phyloP scores from a whole-genome alignment of 2,888 invertebrate genomes.

The Trisateles emortualis region DNA sequence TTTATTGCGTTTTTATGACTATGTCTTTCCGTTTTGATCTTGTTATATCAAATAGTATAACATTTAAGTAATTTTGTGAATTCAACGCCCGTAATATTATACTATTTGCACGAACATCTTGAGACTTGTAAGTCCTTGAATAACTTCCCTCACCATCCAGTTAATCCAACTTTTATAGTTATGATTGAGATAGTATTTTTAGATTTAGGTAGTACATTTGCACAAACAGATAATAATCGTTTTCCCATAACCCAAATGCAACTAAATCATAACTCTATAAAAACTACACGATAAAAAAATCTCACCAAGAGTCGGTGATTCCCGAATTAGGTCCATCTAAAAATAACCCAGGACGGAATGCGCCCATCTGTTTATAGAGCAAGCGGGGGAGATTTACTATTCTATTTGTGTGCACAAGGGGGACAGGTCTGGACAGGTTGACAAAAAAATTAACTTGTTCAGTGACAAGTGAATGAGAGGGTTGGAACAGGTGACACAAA shows the following conservation, averaged over 20 bases:
- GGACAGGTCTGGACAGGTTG: conserved; percentile 71
- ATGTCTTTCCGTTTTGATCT: too few species aligned
- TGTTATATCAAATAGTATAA: neutral
- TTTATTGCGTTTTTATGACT: too few species aligned
- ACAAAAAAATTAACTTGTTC: conserved; percentile 54
- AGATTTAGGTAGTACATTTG: too few species aligned
- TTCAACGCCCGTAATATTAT: too few species aligned
- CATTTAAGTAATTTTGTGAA: too few species aligned
- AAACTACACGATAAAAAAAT: conserved; percentile 45
- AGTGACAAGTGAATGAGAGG: conserved; percentile 46
- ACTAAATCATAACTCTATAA: conserved; percentile 38
- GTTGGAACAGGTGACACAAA: conserved; percentile 44
- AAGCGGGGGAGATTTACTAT: conserved; percentile 74
- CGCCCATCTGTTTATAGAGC: conserved; percentile 80
- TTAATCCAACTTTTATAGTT: too few species aligned
- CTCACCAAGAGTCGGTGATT: conserved; percentile 58
- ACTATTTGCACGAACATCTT: too few species aligned
- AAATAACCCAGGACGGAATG: conserved; percentile 76
- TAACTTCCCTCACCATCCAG: too few species aligned
- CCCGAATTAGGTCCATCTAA: conserved; percentile 77
- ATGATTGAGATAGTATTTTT: too few species aligned
- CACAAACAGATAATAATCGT: conserved; percentile 13
- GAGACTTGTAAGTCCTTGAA: too few species aligned
- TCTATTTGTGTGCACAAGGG: conserved; percentile 61
- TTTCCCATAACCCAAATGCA: conserved; percentile 24